Conservation (phyloP, 1,140 invertebrate genomes). For the Drosophila rhopaloa region DNA sequence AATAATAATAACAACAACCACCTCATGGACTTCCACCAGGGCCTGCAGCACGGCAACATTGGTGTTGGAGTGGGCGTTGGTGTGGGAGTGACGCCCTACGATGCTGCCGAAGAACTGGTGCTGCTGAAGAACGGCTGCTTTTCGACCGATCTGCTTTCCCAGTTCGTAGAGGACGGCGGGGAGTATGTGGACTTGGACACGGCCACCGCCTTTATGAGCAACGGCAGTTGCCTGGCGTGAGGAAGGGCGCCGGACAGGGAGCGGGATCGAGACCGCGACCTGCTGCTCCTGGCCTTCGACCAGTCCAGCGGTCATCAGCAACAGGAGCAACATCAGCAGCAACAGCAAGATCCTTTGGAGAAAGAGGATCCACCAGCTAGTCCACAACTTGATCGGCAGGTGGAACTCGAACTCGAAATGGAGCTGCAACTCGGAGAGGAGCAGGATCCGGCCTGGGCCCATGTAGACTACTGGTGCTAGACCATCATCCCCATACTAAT, state of each 20-base stretch:
- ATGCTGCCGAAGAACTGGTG: slow-evolving; percentile 74
- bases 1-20: slow-evolving; percentile 58
- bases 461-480: slow-evolving; percentile 75
- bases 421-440: slow-evolving; percentile 44
- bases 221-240: slow-evolving; percentile 83
- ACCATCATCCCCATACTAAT: slow-evolving; percentile 10
- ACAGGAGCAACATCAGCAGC: slow-evolving; percentile 2
- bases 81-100: slow-evolving; percentile 59
- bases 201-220: slow-evolving; percentile 73
- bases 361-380: slow-evolving; percentile 23
- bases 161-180: slow-evolving; percentile 62
- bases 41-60: slow-evolving; percentile 35
- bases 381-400: slow-evolving; percentile 38
- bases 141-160: slow-evolving; percentile 67
- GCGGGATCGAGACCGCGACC: slow-evolving; percentile 52
- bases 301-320: slow-evolving; percentile 33
- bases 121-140: slow-evolving; percentile 74
- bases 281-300: slow-evolving; percentile 57
- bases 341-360: slow-evolving; percentile 2
- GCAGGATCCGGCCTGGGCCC: slow-evolving; percentile 64
- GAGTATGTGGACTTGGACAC: slow-evolving; percentile 82
- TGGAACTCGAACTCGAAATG: slow-evolving; percentile 47
- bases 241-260: slow-evolving; percentile 57
- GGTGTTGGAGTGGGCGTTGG: slow-evolving; percentile 43
- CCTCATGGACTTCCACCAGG: slow-evolving; percentile 69